A percentile compares a stretch with the other conserved stretches of the same genome.
These are phyloP conservation scores for Elanoides forficatus DNA, from an alignment of 2,113 vertebrate genomes.

Conservation along the genomic window DNA sequence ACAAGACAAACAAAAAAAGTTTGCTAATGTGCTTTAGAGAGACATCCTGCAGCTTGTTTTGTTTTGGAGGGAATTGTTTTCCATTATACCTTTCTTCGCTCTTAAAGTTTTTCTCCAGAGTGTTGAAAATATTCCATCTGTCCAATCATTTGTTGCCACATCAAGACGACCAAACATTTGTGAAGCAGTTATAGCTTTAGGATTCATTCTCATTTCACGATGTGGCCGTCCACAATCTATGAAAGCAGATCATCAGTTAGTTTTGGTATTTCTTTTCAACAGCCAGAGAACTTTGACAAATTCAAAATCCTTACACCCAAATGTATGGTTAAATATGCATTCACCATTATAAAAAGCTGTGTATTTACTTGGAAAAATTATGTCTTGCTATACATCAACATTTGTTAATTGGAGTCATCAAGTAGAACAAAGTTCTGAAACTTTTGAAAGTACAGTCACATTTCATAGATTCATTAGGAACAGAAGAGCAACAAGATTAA, in stretches of 20 bases:
- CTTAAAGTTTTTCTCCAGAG: slow-evolving; percentile 95
- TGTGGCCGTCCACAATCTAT: slow-evolving; percentile 90
- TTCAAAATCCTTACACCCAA: neutral
- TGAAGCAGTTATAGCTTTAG: slow-evolving; percentile 94
- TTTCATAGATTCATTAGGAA: neutral
- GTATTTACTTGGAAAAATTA: neutral
- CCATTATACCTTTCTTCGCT: slow-evolving; percentile 87
- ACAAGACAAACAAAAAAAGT: neutral
- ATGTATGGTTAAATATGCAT: neutral
- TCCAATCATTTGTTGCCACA: slow-evolving; percentile 97
- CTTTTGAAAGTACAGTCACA: neutral
- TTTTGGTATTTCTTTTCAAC: neutral
- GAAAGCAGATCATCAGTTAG: neutral
- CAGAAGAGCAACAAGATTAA: neutral
- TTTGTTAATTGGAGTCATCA: neutral
- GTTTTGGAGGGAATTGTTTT: neutral
- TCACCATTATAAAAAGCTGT: neutral
- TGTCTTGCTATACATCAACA: neutral
- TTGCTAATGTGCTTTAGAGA: neutral
- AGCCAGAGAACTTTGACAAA: neutral
- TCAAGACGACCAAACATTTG: slow-evolving; percentile 98
- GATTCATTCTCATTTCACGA: slow-evolving; percentile 98
- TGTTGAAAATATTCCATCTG: slow-evolving; percentile 94
- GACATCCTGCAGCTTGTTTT: neutral
- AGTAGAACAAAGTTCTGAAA: neutral